Base-by-base conservation (phyloP, 2,888 invertebrate genomes). In the Lysandra bellargus region DNA sequence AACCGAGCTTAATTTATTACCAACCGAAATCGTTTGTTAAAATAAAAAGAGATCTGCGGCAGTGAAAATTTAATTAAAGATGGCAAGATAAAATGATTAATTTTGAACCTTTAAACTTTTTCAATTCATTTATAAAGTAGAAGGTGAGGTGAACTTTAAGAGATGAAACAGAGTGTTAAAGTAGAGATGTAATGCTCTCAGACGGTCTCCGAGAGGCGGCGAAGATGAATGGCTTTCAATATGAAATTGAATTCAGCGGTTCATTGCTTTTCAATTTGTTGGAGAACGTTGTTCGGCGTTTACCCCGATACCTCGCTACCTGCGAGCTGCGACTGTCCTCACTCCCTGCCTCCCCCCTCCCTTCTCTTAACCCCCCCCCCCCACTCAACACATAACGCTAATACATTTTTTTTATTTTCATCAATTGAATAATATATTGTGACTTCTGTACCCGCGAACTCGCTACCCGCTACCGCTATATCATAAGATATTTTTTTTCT, bases 191-290 rank as follows among this genome's bases (percentile, higher is more conserved):
- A 92, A 91, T 92, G 83, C 90, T 92, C 90, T 91, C 90, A 92
- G 90, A 87, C 90, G 89, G 87, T 90, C 90, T 86, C 90, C 90
- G 90, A 92, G 90, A 91, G 90, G 92, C 92, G 92, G 92, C 92
- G 92, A 93, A 94, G 94, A 95, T 94, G 94, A 94, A 95, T 94
- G 93, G 95, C 94, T 95, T 95, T 95, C 95, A 95, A 95, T 95
- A 95, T 95, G 95, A 96, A 95, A 96, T 96, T 96, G 95, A 96
- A 96, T 96, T 95, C 95, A 95, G 95, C 95, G 95, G 95, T 95
- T 95, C 95, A 95, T 95, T 95, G 95, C 95, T 93, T 95, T 95
- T 95, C 95, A 95, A 95, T 95, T 94, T 95, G 94, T 93, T 91
- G 88, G 91, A 88, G 92, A 91, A 88, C 92, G 92, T 88, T 91